Percentiles rank a stretch among this genome's conserved stretches.
Evolutionary conservation across 2,797 vertebrate species (phyloP).

Genomic region (Coregonus suidteri): DNA sequence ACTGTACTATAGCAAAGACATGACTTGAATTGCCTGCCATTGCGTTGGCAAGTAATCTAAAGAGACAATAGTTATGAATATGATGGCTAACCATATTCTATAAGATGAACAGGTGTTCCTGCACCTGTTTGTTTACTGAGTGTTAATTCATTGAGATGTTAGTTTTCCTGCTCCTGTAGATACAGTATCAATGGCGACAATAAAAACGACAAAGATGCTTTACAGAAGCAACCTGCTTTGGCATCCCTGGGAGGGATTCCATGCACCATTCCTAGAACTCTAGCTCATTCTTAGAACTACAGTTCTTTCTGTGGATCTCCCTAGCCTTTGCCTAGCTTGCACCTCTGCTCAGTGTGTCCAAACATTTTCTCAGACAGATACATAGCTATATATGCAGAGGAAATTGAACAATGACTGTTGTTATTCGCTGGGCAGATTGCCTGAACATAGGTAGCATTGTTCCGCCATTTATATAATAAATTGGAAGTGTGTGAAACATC

Average conservation of each 20-base stretch:
- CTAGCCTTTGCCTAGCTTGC: not conserved
- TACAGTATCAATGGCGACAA: not conserved
- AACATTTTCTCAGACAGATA: slow-evolving; percentile 46
- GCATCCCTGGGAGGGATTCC: not conserved
- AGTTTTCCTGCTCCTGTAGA: not conserved
- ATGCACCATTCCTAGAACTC: slow-evolving; percentile 7
- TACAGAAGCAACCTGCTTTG: not conserved
- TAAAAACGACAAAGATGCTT: not conserved
- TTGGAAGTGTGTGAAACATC: slow-evolving; percentile 49
- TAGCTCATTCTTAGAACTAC: not conserved
- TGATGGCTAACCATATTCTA: not conserved
- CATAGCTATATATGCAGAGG: slow-evolving; percentile 55
- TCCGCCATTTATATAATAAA: slow-evolving; percentile 35
- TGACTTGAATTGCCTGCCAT: not conserved
- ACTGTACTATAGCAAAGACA: not conserved
- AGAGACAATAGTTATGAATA: slow-evolving; percentile 5
- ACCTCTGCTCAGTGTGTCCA: slow-evolving; percentile 3
- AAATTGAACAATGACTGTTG: slow-evolving; percentile 50
- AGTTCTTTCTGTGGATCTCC: not conserved
- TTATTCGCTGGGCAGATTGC: slow-evolving; percentile 44
- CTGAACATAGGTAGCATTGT: slow-evolving; percentile 45
- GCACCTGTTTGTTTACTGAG: not conserved
- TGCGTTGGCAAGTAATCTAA: not conserved
- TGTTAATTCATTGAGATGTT: slow-evolving; percentile 10
- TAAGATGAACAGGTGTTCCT: not conserved